These are phyloP conservation scores for Speoplatyrhinus poulsoni DNA, from an alignment of 2,113 vertebrate species.

Conservation along the genomic window DNA sequence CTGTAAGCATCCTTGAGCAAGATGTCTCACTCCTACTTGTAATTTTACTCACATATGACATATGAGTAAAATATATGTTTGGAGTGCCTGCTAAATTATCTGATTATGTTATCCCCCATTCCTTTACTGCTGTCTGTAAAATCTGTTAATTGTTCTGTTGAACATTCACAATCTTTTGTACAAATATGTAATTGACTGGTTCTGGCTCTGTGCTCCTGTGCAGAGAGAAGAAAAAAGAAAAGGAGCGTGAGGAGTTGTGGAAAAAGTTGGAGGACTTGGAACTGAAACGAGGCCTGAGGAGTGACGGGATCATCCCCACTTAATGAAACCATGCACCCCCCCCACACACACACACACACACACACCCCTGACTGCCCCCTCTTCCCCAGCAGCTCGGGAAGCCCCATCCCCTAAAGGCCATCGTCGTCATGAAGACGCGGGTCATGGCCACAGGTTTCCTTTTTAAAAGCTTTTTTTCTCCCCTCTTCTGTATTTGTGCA, in stretches of 20 bases:
- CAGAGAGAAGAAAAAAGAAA: slow-evolving; percentile 99
- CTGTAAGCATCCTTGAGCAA: too few species aligned
- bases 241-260: slow-evolving; percentile 98
- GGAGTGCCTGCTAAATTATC: too few species aligned
- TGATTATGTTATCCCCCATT: too few species aligned
- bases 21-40: too few species aligned
- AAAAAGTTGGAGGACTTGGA: slow-evolving; percentile 99
- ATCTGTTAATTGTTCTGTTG: too few species aligned
- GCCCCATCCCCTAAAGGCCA: slow-evolving; percentile 63
- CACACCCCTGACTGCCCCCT: slow-evolving; percentile 45
- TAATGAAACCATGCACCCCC: slow-evolving; percentile 82
- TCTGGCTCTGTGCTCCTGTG: neutral
- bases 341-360: slow-evolving; percentile 70
- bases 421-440: slow-evolving; percentile 82
- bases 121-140: neutral
- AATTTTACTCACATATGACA: too few species aligned
- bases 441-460: slow-evolving; percentile 73
- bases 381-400: slow-evolving; percentile 33
- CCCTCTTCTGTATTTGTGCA: slow-evolving; percentile 89
- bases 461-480: slow-evolving; percentile 14
- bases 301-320: slow-evolving; percentile 96
- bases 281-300: slow-evolving; percentile 96
- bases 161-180: neutral
- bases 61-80: too few species aligned
- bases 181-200: neutral